Conservation (phyloP, 2,797 vertebrate species). For the Chiroxiphia lanceolata region DNA sequence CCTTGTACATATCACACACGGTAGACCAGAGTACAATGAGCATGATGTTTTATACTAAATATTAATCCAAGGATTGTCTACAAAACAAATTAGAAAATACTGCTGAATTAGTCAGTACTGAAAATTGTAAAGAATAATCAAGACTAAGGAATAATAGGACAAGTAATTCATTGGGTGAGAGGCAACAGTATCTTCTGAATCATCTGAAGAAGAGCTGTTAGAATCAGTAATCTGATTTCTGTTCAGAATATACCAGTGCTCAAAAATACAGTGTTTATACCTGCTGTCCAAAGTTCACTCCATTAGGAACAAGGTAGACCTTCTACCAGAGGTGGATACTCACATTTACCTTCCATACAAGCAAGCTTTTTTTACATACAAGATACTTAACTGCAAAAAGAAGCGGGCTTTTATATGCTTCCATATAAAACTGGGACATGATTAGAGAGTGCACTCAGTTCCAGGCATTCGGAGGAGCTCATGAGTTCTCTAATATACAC, state of each 20-base stretch:
- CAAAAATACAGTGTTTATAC: not conserved
- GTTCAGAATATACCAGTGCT: not conserved
- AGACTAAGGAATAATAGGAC: not conserved
- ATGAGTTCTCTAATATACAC: not conserved
- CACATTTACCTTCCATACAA: not conserved
- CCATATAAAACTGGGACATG: not conserved
- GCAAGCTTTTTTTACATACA: not conserved
- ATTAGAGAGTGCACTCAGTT: not conserved
- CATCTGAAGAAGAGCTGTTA: not conserved
- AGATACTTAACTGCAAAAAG: not conserved
- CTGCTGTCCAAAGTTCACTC: not conserved
- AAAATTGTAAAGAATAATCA: not conserved
- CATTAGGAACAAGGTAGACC: not conserved
- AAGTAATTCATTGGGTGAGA: not conserved
- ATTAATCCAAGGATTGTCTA: not conserved
- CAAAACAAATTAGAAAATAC: not conserved
- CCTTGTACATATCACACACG: not conserved
- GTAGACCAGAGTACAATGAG: not conserved
- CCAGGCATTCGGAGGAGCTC: not conserved
- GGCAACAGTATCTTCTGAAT: not conserved
- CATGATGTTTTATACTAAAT: not conserved
- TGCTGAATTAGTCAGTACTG: not conserved
- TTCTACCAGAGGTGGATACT: not conserved
- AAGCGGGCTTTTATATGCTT: not conserved
- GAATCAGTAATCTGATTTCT: not conserved